Evolutionary conservation across 2,888 invertebrate genomes (phyloP), one percentile per base, ranked within the genome.

Genomic region (Neria commutata): DNA sequence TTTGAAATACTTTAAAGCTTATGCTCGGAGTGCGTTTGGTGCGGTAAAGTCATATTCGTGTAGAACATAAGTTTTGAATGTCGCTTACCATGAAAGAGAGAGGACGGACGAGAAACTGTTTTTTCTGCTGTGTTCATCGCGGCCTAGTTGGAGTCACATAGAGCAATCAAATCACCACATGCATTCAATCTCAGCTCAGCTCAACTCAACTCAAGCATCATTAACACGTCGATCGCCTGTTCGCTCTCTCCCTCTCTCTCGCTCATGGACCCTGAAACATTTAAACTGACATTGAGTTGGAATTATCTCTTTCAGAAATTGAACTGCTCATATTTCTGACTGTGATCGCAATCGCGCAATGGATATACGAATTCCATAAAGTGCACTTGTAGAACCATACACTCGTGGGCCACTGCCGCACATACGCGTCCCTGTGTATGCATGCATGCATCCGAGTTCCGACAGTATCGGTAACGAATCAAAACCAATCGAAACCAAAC

Each of bases 301-400:
- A 73, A 73, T 76, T 76, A 74, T 77, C 74, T 77, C 77, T 77
- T 77, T 77, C 77, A 77, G 77, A 77, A 77, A 74, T 73, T 76
- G 77, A 77, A 78, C 71, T 73, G 72, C 73, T 78, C 75, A 77
- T 77, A 76, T 73, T 78, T 77, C 78, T 77, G 77, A 77, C 76
- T 73, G 71, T 75, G 78, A 75, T 77, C 67, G 75, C 73, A 78
- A 75, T 77, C 67, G 75, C 73, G 76, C 73, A 76, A 70, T 77
- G 77, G 78, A 77, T 76, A 72, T 69, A 64, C 68, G 68, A 67
- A 68, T 67, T 71, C 69, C 67, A 68, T 66, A 61, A 37, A 37
- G 40, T 48, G 62, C 54, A 57, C 50, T 52, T 58, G 62, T 56
- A 60, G 55, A 57, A 57, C 25, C 49, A 52, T 19, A 14, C 42